Conservation (phyloP, 1,140 invertebrate species). For the Paraescarpia echinospica region DNA sequence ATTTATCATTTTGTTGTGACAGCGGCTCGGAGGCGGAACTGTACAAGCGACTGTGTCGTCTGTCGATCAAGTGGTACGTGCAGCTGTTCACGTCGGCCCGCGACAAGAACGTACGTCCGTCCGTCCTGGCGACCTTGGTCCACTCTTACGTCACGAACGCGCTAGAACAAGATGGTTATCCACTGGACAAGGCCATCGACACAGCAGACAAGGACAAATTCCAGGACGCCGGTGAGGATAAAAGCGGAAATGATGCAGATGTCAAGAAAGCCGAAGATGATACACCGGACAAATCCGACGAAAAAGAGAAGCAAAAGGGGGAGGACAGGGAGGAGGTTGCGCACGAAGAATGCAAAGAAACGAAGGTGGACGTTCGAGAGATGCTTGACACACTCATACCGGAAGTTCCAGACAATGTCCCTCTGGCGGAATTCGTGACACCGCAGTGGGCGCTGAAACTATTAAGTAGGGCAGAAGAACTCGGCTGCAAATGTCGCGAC, state of each 20-base stretch:
- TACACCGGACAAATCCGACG: conserved; percentile 25
- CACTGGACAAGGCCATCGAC: neutral
- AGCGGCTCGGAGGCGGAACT: neutral
- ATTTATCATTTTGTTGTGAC: neutral
- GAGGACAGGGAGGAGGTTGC: conserved; percentile 13
- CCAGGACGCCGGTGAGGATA: neutral
- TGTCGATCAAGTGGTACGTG: conserved; percentile 47
- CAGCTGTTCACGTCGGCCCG: conserved; percentile 39
- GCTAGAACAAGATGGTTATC: neutral
- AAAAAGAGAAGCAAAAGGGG: conserved; percentile 24
- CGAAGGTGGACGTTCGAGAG: conserved; percentile 33
- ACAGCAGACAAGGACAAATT: conserved; percentile 7
- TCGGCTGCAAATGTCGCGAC: conserved; percentile 43
- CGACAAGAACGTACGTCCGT: conserved; percentile 38
- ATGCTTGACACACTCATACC: conserved; percentile 43
- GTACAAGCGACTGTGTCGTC: conserved; percentile 30
- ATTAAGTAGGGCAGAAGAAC: conserved; percentile 40
- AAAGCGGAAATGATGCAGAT: neutral
- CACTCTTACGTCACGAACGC: conserved; percentile 37
- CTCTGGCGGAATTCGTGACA: conserved; percentile 40
- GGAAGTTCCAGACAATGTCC: conserved; percentile 45
- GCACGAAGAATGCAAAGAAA: conserved; percentile 15
- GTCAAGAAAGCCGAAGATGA: neutral
- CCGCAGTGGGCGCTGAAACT: conserved; percentile 49
- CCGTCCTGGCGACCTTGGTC: conserved; percentile 39